phyloP scores from a whole-genome alignment of 2,113 vertebrate species.

The Proteles cristata region DNA sequence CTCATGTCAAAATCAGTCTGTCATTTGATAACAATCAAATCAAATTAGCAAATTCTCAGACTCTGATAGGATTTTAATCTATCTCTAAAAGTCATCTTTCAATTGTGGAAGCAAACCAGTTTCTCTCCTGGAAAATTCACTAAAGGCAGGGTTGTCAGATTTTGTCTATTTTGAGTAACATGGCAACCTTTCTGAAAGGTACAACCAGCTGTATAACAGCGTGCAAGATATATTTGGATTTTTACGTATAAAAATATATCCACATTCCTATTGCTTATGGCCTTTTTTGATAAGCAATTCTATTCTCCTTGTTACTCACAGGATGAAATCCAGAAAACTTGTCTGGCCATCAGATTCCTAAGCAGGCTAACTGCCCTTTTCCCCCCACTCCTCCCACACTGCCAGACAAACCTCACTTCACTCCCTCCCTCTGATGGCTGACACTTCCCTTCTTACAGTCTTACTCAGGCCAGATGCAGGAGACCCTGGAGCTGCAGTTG shows the following conservation, averaged over 20 bases:
- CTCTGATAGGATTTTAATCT: constrained; percentile 20
- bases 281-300: background rate
- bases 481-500: background rate
- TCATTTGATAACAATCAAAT: constrained; percentile 41
- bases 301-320: background rate
- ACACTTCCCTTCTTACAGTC: background rate
- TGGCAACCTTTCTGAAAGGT: constrained; percentile 45
- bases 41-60: constrained; percentile 27
- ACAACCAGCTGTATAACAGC: background rate
- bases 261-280: background rate
- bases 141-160: background rate
- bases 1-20: background rate
- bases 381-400: rapidly evolving
- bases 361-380: background rate
- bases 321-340: background rate
- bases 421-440: background rate
- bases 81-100: constrained; percentile 36
- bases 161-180: constrained; percentile 45
- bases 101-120: constrained; percentile 9
- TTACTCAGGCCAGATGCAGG: background rate
- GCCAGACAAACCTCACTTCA: background rate
- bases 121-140: constrained; percentile 54
- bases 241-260: constrained; percentile 40
- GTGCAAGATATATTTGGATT: background rate
- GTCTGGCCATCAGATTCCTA: background rate